These are phyloP conservation scores for Anoplolepis gracilipes DNA, from an alignment of 1,140 invertebrate genomes.

Conservation along the genomic window DNA sequence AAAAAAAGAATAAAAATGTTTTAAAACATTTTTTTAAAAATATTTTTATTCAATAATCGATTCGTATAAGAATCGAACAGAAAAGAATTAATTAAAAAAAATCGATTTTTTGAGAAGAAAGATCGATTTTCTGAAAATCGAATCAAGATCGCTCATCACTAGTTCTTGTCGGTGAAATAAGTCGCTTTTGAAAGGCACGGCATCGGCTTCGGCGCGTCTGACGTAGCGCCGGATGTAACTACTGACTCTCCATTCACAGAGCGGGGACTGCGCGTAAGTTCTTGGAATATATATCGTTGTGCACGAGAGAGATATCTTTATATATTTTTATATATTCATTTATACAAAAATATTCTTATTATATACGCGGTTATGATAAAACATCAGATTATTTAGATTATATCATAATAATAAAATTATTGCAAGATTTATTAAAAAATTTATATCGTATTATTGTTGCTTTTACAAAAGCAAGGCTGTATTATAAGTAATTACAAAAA, in stretches of 20 bases:
- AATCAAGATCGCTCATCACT: too few relatives aligned
- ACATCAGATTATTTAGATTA: neutral
- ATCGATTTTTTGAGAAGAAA: too few relatives aligned
- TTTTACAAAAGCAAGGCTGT: neutral
- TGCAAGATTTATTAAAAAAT: neutral
- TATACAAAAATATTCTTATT: conserved; percentile 12
- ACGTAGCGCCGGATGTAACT: conserved; percentile 70
- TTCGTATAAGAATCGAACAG: too few relatives aligned
- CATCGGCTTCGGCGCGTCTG: conserved; percentile 69
- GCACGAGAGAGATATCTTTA: neutral
- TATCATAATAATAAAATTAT: neutral
- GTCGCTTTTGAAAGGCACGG: conserved; percentile 56
- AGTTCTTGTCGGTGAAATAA: conserved; percentile 4
- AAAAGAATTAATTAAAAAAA: too few relatives aligned
- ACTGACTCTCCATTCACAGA: conserved; percentile 66
- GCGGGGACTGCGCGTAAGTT: conserved; percentile 22
- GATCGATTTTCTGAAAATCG: too few relatives aligned
- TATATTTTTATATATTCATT: conserved; percentile 24
- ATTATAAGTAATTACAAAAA: neutral
- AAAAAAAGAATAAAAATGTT: too few relatives aligned
- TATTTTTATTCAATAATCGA: too few relatives aligned
- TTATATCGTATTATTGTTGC: neutral
- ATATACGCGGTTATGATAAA: too few relatives aligned
- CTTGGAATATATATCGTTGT: conserved; percentile 23
- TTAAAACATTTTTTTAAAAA: too few relatives aligned